Evolutionary conservation across 2,888 invertebrate genomes (phyloP), one percentile per base, ranked within the genome.

Genomic region (Bembecia ichneumoniformis): DNA sequence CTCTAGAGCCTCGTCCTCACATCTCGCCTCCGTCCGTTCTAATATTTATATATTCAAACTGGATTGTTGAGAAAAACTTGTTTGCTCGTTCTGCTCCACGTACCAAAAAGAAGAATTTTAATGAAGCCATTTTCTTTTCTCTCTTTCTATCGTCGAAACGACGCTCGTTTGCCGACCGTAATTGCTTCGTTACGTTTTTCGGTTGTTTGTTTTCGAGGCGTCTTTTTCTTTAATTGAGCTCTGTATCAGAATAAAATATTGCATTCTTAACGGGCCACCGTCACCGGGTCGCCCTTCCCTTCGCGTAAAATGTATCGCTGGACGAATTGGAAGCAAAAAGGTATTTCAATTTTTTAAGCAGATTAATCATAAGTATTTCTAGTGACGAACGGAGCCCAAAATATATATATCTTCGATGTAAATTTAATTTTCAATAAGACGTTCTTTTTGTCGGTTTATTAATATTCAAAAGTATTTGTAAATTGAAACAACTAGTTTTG

Each of bases 101-200:
- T 54, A 50, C 54, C 56, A 53, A 53, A 60, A 54, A 54, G 51
- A 53, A 58, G 58, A 54, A 55, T 63, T 68, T 65, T 69, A 69
- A 67, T 69, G 67, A 68, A 68, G 51, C 65, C 57, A 62, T 71
- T 67, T 28, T 64, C 64, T 66, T 71, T 66, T 62, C 57, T 61
- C 60, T 59, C 58, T 60, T 53, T 5, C 51, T 49, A 45, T 49
- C 57, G 58, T 54, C 58, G 59, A 59, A 62, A 60, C 55, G 56
- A 57, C 59, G 61, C 55, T 59, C 69, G 66, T 66, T 68, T 66
- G 68, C 58, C 63, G 28, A 56, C 61, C 57, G 71, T 76, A 76
- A 77, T 77, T 74, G 77, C 73, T 70, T 71, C 66, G 72, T 73
- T 74, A 69, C 62, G 61, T 64, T 69, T 69, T 69, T 67, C 60